phyloP scores from a whole-genome alignment of 2,797 vertebrate genomes.

The Hafferia zeledoni region DNA sequence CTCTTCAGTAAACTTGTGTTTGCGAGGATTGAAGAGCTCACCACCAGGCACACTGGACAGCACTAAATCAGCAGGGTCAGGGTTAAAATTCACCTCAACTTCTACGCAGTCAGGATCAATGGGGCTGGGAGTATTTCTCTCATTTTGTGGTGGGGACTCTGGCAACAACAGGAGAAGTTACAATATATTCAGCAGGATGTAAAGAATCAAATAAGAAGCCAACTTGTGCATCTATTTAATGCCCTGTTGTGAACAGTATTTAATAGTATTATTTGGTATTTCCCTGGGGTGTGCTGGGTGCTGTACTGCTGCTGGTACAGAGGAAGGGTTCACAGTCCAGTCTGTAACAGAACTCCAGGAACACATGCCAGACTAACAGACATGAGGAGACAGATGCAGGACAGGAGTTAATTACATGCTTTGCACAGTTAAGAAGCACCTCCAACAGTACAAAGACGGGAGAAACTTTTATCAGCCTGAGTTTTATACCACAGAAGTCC shows the following conservation, averaged over 20 bases:
- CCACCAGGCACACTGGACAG: conserved; percentile 94
- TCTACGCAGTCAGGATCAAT: conserved; percentile 86
- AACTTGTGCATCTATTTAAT: not conserved
- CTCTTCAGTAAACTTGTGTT: conserved; percentile 93
- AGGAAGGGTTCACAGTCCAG: not conserved
- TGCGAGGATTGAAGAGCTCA: conserved; percentile 94
- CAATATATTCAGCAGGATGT: not conserved
- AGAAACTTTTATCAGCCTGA: not conserved
- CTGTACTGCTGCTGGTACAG: not conserved
- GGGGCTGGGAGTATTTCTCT: conserved; percentile 82
- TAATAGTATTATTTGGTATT: not conserved
- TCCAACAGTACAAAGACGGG: not conserved
- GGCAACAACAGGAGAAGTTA: conserved; percentile 63
- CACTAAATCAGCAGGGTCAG: conserved; percentile 93
- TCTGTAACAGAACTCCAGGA: not conserved
- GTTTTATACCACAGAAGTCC: not conserved
- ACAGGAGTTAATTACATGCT: not conserved
- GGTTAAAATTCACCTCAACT: conserved; percentile 91
- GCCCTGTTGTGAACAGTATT: not conserved
- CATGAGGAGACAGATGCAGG: not conserved
- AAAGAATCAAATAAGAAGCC: not conserved
- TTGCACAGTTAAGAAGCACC: not conserved
- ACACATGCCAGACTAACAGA: not conserved
- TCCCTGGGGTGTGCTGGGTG: not conserved
- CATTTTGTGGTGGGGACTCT: conserved; percentile 82